Evolutionary conservation across 2,888 invertebrate genomes (phyloP).

Genomic region (Hypselothyrea guttata): DNA sequence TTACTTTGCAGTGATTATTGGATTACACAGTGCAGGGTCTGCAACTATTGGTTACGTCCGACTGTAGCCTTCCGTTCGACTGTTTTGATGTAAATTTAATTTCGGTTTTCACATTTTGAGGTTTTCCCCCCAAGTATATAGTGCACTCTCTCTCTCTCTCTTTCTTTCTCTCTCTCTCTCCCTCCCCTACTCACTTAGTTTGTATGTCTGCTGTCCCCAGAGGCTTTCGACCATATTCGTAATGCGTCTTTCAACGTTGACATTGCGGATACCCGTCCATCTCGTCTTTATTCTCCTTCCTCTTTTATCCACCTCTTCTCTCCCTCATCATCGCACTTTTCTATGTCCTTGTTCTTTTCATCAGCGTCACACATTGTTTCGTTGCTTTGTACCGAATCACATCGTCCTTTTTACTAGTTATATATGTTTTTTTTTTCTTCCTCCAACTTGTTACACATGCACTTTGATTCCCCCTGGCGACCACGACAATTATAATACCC

Average conservation of each 20-base stretch:
- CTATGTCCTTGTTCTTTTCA: constrained; percentile 51
- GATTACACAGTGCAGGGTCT: too few relatives aligned
- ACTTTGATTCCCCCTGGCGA: constrained; percentile 46
- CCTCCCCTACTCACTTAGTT: too few relatives aligned
- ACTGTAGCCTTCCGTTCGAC: too few relatives aligned
- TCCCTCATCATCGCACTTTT: not conserved
- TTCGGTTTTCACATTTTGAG: constrained; percentile 75
- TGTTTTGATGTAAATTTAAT: constrained; percentile 76
- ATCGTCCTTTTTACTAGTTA: constrained; percentile 50
- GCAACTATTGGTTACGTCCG: too few relatives aligned
- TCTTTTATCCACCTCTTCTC: not conserved
- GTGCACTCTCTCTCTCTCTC: not conserved
- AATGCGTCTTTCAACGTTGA: constrained; percentile 66
- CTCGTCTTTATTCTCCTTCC: not conserved
- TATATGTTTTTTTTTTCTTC: constrained; percentile 23
- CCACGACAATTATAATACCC: constrained; percentile 15
- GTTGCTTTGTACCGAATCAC: constrained; percentile 29
- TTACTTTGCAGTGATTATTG: too few relatives aligned
- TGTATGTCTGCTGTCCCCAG: constrained; percentile 48
- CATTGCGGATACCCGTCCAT: constrained; percentile 25
- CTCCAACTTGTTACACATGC: constrained; percentile 42
- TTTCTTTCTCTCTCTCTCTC: not conserved
- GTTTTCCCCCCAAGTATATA: constrained; percentile 34
- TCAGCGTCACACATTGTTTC: constrained; percentile 50
- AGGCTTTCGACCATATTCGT: constrained; percentile 55